Evolutionary conservation across 2,888 invertebrate species (phyloP), one percentile per base, ranked within the genome.

Genomic region (Deilephila elpenor): DNA sequence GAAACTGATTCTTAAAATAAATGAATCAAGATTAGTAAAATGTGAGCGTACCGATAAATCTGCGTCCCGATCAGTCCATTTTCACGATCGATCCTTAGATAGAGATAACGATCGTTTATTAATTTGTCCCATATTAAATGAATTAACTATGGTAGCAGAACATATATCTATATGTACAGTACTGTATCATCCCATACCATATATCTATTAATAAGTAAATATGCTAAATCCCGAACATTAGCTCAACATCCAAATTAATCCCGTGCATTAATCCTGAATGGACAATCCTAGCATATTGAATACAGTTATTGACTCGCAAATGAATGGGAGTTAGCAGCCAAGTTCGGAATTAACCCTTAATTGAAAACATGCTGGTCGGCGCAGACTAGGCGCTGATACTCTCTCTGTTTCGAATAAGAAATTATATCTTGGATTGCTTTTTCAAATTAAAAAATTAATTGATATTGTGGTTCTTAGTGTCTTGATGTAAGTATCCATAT

Each of bases 311-410:
- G 80, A 79, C 76, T 82, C 74, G 73, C 79, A 67, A 79, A 77
- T 82, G 82, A 84, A 84, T 81, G 78, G 80, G 73, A 78, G 76
- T 75, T 79, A 74, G 75, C 73, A 75, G 75, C 81, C 78, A 79
- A 71, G 75, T 72, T 77, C 75, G 76, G 75, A 79, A 76, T 75
- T 60, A 71, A 60, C 29, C 70, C 77, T 80, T 79, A 75, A 74
- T 75, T 74, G 70, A 51, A 60, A 70, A 71, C 51, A 67, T 51
- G 67, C 44, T 17, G 51, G 25, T 25, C 51, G 17, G 51, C 25
- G 14, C 67, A 44, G 20, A 25, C 25, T 44, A 20, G 44, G 37
- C 20, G 11, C 7, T 25, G 1, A 44, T 7, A 56, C 25, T 67
- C 14, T 11, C n/a, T 17, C n/a, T 29, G 5, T 44, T 51, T 25